Evolutionary conservation across 2,888 invertebrate genomes (phyloP), one percentile per base, ranked within the genome.

Genomic region (Aproaerema taeniolella): DNA sequence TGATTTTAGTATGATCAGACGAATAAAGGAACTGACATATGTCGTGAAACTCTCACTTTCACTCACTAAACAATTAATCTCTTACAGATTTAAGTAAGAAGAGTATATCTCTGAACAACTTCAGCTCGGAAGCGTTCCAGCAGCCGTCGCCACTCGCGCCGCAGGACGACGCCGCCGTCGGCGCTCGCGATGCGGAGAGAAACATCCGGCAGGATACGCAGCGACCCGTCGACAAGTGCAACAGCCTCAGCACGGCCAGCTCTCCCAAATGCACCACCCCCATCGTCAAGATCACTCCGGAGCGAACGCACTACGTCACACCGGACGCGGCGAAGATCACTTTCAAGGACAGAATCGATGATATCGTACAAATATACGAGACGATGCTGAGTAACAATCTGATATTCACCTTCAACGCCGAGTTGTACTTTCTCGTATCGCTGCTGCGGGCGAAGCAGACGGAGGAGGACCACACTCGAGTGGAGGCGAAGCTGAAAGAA

Each of bases 381-480:
- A 61, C 69, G 36, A 76, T 92, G 46, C 64, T 93, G 8, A 85
- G 88, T 48, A 85, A 88, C 53, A 89, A 90, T 61, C 73, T 92
- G 37, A 88, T 92, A 14, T 69, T 91, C 15, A 93, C 91, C 71
- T 63, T 91, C 2, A 88, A 89, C 46, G 88, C 90, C 0, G 93
- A 93, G 67, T 74, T 94, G 41, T 91, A 91, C 69, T 93, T 91
- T 71, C 61, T 93, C 13, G 86, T 92, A 54, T 90, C 91, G 0
- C 79, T 94, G 39, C 74, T 93, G 14, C 65, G 90, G 31, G 88
- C 85, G 0, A 83, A 88, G 47, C 87, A 89, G 44, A 46, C 6
- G 0, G 72, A 77, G 45, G 70, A 69, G 1, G 81, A 81, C 39
- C 76, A 62, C 57, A n/a, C 45, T 1, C 42, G 46, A 0, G 55